Evolutionary conservation across 2,888 invertebrate genomes (phyloP), one percentile per base, ranked within the genome.

Genomic region (Achlya flavicornis): DNA sequence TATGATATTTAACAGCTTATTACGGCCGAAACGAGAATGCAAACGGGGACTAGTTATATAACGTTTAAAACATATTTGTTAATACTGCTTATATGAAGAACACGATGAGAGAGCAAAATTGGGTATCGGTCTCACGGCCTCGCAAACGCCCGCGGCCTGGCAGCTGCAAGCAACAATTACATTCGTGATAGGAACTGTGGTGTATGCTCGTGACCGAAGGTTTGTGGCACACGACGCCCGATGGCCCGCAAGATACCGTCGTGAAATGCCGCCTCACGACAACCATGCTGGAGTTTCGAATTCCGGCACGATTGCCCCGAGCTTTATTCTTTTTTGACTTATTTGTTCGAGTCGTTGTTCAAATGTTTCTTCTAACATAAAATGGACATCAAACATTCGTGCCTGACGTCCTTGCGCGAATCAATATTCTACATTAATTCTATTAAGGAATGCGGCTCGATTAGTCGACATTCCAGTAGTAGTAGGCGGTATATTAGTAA

Each of bases 251-350:
- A 87, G 93, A 93, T 93, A 93, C 77, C 84, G 85, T 89, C 90
- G 89, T 90, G 89, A 91, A 92, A 92, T 90, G 91, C 90, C 88
- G 87, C 85, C 88, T 91, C 92, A 92, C 92, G 92, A 92, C 87
- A 78, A 74, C 79, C 88, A 87, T 86, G 85, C 79, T 77, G 78
- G 75, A 83, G 76, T 83, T 77, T 81, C 79, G 75, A 83, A 89
- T 90, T 83, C 88, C 83, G 73, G 81, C 91, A 92, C 91, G 91
- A 91, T 81, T 77, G 80, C 85, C 81, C 71, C 70, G 65, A 81
- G 82, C 80, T 66, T 73, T 69, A 71, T 75, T 81, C 79, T 83
- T 84, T 77, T 76, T 62, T 63, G 66, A 48, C 57, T 53, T 65
- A 63, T 67, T 66, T 41, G 0, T 46, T 43, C 46, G 70, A 70